Base-by-base conservation (phyloP, 2,888 invertebrate genomes). In the Lycaena phlaeas region DNA sequence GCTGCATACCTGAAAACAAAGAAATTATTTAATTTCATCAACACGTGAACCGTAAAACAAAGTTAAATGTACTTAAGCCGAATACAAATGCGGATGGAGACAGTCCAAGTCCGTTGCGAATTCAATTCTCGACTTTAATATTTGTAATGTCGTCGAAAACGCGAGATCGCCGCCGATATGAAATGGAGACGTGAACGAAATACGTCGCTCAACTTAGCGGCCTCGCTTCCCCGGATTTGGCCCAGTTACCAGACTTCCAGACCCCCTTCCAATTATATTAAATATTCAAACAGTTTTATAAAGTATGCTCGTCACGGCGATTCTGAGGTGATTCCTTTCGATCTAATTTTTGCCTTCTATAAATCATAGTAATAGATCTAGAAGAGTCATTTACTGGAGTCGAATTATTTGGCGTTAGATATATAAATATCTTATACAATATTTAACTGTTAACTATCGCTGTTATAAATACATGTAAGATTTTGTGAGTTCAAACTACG, bases 121-220 rank as follows among this genome's bases (percentile, higher is more conserved):
- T 46, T 46, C 48, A 46, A 46, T 48, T 46, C 42, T 29, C 41
- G 38, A 27, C 14, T 44, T 39, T 42, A 48, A 48, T 48, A 48
- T 48, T 48, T 42, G 46, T 42, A 27, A 46, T 41, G 46, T 41
- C 37, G 36, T 43, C 38, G 43, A 42, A 44, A 44, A 40, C 26
- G 22, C 34, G 36, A 31, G 36, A 40, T 39, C 41, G 30, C 41
- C 38, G 36, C 28, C 41, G 41, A 45, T 48, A 45, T 42, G 42
- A 40, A 45, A 43, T 27, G 37, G 45, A 48, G 45, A 48, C 41
- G 48, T 41, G 45, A 39, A 40, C 41, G 43, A 41, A 48, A 43
- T 45, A 36, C 44, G 36, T 14, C 14, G 15, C 10, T 3, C 11
- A 7, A 12, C 7, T 14, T 12, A 6, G 2, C 30, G 15, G 14